Evolutionary conservation across 2,888 invertebrate genomes (phyloP).

Genomic region (Pyrrhosoma nymphula): DNA sequence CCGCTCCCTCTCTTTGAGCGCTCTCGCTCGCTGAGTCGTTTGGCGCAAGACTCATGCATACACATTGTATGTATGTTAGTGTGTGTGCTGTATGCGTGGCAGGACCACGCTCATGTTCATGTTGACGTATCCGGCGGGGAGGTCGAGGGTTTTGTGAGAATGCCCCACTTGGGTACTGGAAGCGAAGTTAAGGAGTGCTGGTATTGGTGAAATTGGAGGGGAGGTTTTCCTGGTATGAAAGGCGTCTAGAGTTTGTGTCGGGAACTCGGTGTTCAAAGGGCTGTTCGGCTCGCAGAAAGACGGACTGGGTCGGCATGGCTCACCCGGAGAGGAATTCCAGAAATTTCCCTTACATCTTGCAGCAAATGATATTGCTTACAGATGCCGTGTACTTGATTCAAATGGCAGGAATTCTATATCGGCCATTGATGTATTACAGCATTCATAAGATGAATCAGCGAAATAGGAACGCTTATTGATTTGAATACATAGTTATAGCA

Average conservation of each 20-base stretch:
- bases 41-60: no score
- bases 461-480: no score
- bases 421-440: no score
- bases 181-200: neutral
- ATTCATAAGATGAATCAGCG: no score
- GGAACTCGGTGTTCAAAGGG: neutral
- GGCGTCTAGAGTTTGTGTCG: neutral
- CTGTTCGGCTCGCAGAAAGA: no score
- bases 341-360: neutral
- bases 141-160: neutral
- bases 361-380: neutral
- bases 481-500: no score
- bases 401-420: no score
- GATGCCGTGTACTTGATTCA: neutral
- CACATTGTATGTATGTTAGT: no score
- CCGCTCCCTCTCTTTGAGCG: neutral
- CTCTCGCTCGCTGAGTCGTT: no score
- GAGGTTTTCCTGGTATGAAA: neutral
- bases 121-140: neutral
- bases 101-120: neutral
- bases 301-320: no score
- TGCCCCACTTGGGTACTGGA: neutral
- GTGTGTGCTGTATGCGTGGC: neutral
- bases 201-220: neutral
- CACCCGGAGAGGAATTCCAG: neutral